Evolutionary conservation across 2,113 vertebrate genomes (phyloP), one percentile per base, ranked within the genome.

Genomic region (Arvicanthis niloticus): DNA sequence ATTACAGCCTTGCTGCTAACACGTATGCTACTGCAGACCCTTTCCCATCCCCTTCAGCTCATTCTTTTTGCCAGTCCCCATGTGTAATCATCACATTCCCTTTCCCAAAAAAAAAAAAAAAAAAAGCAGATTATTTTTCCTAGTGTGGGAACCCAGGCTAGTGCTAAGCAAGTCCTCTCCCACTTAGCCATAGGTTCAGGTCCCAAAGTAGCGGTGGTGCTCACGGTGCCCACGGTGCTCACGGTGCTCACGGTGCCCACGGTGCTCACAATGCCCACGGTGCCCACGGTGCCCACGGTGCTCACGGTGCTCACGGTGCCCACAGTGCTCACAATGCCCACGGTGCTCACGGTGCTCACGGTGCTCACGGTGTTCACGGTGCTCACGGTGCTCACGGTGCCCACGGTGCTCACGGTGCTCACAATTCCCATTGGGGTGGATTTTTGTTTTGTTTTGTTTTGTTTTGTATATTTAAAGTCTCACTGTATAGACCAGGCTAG

Each of bases 11-110:
- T 51, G 48, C 76, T 29, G 5, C 45, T 21, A 77, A 68, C 51
- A 78, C 5, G 0, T 5, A 1, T 11, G 34, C 56, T 2, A 1
- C 56, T 78, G 53, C 34, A 19, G 17, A 24, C 37, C 4, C 19
- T 70, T 68, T 15, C 45, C 15, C 22, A 1, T 45, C 19, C 19
- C 45, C 70, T 48, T 37, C 31, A 15, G 40, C n/a, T 73, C 37
- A 12, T 12, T 34, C 53, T 5, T 19, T 34, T 24, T 31, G 40
- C 9, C 37, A 37, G 65, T 42, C 81, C 45, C 4, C 1, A 40
- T 1, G 29, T 12, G 12, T 3, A 26, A 62, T 42, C 65, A 42
- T 13, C n/a, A n/a, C 17, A 29, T 40, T 76, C 42, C 34, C 45
- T 62, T 86, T 67, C 70, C 89, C n/a, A n/a, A n/a, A n/a, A n/a